phyloP scores from a whole-genome alignment of 2,888 invertebrate species.

The Amiota minor region DNA sequence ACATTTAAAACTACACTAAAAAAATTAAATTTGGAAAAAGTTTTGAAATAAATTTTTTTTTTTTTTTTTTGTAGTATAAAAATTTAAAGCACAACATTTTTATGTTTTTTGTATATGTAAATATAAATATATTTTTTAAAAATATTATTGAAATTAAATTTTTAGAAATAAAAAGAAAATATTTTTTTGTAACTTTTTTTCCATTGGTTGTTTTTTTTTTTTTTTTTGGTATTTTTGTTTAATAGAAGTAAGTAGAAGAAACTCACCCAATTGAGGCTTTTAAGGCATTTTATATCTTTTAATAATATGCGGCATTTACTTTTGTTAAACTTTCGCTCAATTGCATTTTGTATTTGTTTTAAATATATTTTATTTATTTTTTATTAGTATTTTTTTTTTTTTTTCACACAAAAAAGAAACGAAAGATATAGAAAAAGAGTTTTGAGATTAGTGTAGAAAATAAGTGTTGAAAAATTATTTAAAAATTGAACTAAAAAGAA shows the following conservation, averaged over 20 bases:
- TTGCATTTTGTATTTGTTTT: slow-evolving; percentile 44
- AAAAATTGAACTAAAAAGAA: background rate
- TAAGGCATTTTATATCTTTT: slow-evolving; percentile 46
- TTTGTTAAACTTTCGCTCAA: slow-evolving; percentile 59
- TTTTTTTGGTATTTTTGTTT: background rate
- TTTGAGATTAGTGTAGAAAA: slow-evolving; percentile 57
- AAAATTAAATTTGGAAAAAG: slow-evolving; percentile 32
- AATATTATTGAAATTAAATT: background rate
- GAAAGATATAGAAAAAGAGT: slow-evolving; percentile 65
- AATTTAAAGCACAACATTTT: too few relatives aligned
- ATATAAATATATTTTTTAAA: slow-evolving; percentile 13
- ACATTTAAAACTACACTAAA: slow-evolving; percentile 50
- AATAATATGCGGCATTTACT: slow-evolving; percentile 42
- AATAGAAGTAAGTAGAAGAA: slow-evolving; percentile 38
- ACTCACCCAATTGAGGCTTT: slow-evolving; percentile 66
- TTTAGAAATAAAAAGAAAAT: slow-evolving; percentile 33
- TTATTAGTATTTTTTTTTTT: slow-evolving; percentile 41
- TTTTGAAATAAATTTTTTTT: too few relatives aligned
- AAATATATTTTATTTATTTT: slow-evolving; percentile 42
- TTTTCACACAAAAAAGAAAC: slow-evolving; percentile 33
- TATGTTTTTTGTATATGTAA: background rate
- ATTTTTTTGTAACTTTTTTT: slow-evolving; percentile 36
- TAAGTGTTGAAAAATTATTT: slow-evolving; percentile 6
- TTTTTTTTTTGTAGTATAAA: too few relatives aligned
- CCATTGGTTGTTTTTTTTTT: slow-evolving; percentile 30